Evolutionary conservation across 2,113 vertebrate genomes (phyloP).

Genomic region (Fulica atra): DNA sequence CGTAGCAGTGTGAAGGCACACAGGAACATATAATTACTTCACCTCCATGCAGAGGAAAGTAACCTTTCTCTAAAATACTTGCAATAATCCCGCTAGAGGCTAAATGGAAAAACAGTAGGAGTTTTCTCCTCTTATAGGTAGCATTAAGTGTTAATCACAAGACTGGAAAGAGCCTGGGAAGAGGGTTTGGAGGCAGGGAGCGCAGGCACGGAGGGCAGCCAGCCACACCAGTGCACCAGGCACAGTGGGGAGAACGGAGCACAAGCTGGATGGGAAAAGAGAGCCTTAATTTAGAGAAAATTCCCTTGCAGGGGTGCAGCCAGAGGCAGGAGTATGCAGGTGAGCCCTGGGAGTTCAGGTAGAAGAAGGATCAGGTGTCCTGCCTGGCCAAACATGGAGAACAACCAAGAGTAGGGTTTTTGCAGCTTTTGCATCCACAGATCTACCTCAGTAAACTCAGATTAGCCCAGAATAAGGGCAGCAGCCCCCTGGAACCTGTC

Average conservation of each 20-base stretch:
- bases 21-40: conserved; percentile 52
- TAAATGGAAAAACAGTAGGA: conserved; percentile 52
- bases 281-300: neutral
- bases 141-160: conserved; percentile 24
- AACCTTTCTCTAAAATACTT: conserved; percentile 31
- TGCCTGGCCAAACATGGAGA: neutral
- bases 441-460: neutral
- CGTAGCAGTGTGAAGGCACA: neutral
- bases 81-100: neutral
- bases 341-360: neutral
- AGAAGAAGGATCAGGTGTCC: neutral
- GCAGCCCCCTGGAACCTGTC: neutral
- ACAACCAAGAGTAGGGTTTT: neutral
- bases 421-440: neutral
- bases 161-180: neutral
- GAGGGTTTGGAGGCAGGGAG: neutral
- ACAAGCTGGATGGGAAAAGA: neutral
- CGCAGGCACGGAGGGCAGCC: neutral
- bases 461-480: neutral
- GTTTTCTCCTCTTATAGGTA: conserved; percentile 15
- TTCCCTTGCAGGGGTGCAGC: neutral
- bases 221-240: rapidly evolving
- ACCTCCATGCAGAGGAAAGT: neutral
- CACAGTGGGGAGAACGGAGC: neutral
- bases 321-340: neutral